Percentiles rank a stretch among this genome's conserved stretches.
Conservation (phyloP, 1,140 invertebrate species). For the Cryptotermes secundus region DNA sequence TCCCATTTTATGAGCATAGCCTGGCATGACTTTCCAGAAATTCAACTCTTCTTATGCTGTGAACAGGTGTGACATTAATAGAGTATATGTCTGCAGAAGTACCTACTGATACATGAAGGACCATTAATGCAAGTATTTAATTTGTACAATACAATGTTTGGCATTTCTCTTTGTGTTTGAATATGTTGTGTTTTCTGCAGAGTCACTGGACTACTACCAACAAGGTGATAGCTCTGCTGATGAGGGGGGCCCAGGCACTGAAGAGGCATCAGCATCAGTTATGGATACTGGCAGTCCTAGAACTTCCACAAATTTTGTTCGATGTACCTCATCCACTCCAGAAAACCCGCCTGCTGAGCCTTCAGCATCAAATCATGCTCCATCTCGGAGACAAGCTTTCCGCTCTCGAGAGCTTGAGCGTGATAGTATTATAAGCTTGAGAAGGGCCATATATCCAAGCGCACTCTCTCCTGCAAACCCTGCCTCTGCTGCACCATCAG, state of each 20-base stretch:
- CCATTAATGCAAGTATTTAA: no score
- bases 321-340: neutral
- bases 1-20: no score
- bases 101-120: no score
- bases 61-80: no score
- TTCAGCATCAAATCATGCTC: neutral
- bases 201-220: neutral
- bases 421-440: neutral
- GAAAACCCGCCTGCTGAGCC: neutral
- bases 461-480: neutral
- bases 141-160: neutral
- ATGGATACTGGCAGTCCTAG: conserved; percentile 10
- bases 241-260: neutral
- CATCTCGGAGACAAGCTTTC: neutral
- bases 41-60: no score
- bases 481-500: neutral
- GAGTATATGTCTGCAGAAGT: no score
- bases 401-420: neutral
- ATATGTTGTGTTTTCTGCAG: neutral
- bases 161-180: neutral
- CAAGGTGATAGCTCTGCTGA: neutral
- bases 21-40: no score
- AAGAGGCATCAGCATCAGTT: neutral
- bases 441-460: neutral
- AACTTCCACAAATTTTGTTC: neutral